Evolutionary conservation across 2,888 invertebrate genomes (phyloP).

Genomic region (Bedellia somnulentella): DNA sequence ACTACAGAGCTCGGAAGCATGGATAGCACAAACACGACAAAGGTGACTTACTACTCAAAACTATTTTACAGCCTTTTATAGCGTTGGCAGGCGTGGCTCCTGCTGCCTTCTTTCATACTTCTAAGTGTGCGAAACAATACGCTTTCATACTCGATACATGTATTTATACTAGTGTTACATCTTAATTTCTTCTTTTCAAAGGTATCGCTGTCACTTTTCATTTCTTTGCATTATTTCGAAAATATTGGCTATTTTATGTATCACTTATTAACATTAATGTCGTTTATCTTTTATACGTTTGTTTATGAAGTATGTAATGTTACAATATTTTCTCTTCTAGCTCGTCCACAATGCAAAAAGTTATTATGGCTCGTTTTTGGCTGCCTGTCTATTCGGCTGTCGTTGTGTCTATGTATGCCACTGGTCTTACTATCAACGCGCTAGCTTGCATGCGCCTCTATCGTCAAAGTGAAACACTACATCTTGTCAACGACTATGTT

Average conservation of each 20-base stretch:
- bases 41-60: constrained; percentile 77
- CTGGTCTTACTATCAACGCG: no score
- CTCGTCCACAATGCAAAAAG: constrained; percentile 55
- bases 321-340: constrained; percentile 30
- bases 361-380: constrained; percentile 59
- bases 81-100: not conserved
- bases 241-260: constrained; percentile 1
- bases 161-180: no score
- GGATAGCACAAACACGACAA: constrained; percentile 16
- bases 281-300: not conserved
- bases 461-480: no score
- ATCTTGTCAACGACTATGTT: no score
- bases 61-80: constrained; percentile 41
- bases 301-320: constrained; percentile 28
- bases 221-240: constrained; percentile 33
- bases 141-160: no score
- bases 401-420: constrained; percentile 59
- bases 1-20: constrained; percentile 16
- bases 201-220: constrained; percentile 18
- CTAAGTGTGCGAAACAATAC: no score
- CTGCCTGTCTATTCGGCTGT: constrained; percentile 58
- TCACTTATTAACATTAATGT: not conserved
- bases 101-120: not conserved
- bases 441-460: no score
- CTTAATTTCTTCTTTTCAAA: no score